These are phyloP conservation scores for Lamellibrachia luymesi DNA, from an alignment of 1,140 invertebrate species.

Conservation along the genomic window DNA sequence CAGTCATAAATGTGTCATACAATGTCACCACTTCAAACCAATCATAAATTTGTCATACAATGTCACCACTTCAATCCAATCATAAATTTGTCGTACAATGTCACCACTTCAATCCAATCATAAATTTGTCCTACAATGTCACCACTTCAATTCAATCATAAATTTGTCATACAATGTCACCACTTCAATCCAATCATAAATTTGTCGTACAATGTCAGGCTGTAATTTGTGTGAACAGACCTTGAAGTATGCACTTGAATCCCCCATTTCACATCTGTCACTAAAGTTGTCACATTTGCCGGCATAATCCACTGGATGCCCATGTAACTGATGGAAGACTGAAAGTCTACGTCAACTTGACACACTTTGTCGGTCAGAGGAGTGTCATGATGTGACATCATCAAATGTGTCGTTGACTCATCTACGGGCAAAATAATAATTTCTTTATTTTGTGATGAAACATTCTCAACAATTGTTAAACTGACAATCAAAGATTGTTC, in stretches of 20 bases:
- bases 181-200: background rate
- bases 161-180: no score
- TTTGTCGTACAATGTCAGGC: background rate
- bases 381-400: background rate
- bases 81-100: no score
- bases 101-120: no score
- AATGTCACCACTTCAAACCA: no score
- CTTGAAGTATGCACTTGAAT: background rate
- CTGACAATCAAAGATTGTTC: no score
- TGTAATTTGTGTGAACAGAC: background rate
- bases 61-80: no score
- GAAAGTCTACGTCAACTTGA: background rate
- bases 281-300: background rate
- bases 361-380: background rate
- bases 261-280: background rate
- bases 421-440: background rate
- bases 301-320: background rate
- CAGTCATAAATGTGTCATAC: no score
- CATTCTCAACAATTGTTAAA: background rate
- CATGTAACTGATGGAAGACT: background rate
- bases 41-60: no score
- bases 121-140: no score
- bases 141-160: no score
- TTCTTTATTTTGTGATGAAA: background rate
- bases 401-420: background rate